phyloP scores from a whole-genome alignment of 2,797 vertebrate genomes.

The Enteromius radiatus region DNA sequence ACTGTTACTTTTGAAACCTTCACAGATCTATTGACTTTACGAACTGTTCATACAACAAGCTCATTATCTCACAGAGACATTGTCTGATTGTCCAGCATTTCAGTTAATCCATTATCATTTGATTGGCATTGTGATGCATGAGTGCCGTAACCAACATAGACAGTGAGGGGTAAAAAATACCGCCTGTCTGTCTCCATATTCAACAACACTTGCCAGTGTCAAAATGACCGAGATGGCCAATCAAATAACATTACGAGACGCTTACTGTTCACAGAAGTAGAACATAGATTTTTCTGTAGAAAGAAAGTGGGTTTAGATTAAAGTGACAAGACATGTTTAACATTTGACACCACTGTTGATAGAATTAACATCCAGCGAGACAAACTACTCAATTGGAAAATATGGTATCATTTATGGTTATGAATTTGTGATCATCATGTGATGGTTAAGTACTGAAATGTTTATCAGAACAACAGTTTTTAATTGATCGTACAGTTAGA shows the following conservation, averaged over 20 bases:
- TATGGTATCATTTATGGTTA: background rate
- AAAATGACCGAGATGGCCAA: background rate
- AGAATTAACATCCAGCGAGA: background rate
- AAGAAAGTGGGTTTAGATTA: background rate
- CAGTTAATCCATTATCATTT: background rate
- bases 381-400: background rate
- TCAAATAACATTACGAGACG: background rate
- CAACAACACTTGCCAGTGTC: background rate
- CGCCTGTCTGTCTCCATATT: background rate
- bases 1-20: slow-evolving; percentile 73
- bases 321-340: background rate
- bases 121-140: background rate
- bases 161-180: background rate
- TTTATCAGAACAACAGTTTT: slow-evolving; percentile 20
- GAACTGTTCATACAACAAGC: slow-evolving; percentile 30
- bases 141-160: background rate
- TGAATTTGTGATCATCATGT: background rate
- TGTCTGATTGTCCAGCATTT: slow-evolving; percentile 12
- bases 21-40: slow-evolving; percentile 71
- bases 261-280: background rate
- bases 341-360: background rate
- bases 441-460: slow-evolving; percentile 16
- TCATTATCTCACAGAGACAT: slow-evolving; percentile 23
- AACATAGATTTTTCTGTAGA: background rate
- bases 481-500: background rate